Evolutionary conservation across 2,888 invertebrate species (phyloP).

Genomic region (Phasia obesa): DNA sequence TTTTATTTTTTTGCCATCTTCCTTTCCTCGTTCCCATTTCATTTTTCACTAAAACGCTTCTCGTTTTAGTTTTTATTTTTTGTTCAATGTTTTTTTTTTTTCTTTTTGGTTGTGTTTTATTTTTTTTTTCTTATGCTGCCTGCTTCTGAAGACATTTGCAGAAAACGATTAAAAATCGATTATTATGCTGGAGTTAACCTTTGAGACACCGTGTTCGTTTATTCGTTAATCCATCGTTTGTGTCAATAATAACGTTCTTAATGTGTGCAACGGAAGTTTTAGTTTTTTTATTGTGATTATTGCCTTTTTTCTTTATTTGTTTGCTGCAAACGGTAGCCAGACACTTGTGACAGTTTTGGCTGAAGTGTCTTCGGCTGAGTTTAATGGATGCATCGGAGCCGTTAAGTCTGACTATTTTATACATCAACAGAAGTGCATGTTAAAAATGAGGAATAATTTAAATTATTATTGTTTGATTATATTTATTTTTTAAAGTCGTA

Average conservation of each 20-base stretch:
- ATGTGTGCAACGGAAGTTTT: conserved; percentile 66
- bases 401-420: conserved; percentile 62
- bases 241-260: conserved; percentile 67
- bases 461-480: conserved; percentile 2
- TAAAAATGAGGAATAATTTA: conserved; percentile 14
- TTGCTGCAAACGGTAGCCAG: conserved; percentile 63
- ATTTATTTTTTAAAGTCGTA: neutral
- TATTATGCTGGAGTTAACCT: conserved; percentile 70
- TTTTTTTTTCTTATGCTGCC: conserved; percentile 6
- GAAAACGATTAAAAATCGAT: conserved; percentile 74
- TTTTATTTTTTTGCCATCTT: conserved; percentile 7
- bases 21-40: conserved; percentile 34
- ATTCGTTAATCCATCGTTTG: conserved; percentile 69
- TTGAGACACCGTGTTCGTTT: conserved; percentile 56
- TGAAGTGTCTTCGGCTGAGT: conserved; percentile 46
- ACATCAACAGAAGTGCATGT: conserved; percentile 26
- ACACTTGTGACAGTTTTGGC: conserved; percentile 66
- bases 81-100: conserved; percentile 1
- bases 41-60: conserved; percentile 56
- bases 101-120: conserved; percentile 11
- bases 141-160: conserved; percentile 62
- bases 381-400: conserved; percentile 66
- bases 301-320: conserved; percentile 19
- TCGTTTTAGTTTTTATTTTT: conserved; percentile 42
- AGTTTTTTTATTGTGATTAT: conserved; percentile 22